Conservation (phyloP, 2,113 vertebrate genomes). For the Guaruba guarouba region DNA sequence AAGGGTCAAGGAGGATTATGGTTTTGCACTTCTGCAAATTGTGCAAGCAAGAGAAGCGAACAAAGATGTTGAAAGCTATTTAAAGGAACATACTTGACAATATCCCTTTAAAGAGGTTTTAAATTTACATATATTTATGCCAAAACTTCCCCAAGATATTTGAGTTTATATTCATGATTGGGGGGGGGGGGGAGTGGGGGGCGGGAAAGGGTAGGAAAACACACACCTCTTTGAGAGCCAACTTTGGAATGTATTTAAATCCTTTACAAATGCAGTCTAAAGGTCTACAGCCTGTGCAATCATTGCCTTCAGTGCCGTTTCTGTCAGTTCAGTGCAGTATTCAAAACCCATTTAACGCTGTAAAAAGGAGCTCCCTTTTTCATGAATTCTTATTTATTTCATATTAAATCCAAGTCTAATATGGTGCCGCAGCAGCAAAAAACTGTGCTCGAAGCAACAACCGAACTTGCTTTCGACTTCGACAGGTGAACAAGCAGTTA, state of each 20-base stretch:
- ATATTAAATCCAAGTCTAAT: constrained; percentile 37
- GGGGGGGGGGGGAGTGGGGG: neutral
- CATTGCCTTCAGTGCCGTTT: constrained; percentile 17
- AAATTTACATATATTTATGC: constrained; percentile 33
- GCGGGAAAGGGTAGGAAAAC: constrained; percentile 23
- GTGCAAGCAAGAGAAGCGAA: neutral
- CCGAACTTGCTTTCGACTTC: neutral
- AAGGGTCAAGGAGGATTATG: neutral
- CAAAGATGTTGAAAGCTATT: neutral
- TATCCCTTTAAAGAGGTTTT: constrained; percentile 31
- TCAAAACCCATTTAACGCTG: constrained; percentile 48
- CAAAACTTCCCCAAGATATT: constrained; percentile 29
- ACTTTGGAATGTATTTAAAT: constrained; percentile 44
- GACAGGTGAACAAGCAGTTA: constrained; percentile 38
- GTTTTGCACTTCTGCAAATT: neutral
- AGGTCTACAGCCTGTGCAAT: constrained; percentile 39
- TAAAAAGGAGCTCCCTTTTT: constrained; percentile 53
- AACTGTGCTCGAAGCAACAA: constrained; percentile 8
- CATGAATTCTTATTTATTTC: constrained; percentile 49
- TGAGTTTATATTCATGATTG: constrained; percentile 16
- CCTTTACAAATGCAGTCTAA: constrained; percentile 47
- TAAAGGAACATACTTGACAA: neutral
- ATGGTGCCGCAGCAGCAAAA: constrained; percentile 9
- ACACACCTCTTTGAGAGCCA: constrained; percentile 47
- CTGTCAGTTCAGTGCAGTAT: constrained; percentile 37